Evolutionary conservation across 2,888 invertebrate species (phyloP), one percentile per base, ranked within the genome.

Genomic region (Epinotia bilunana): DNA sequence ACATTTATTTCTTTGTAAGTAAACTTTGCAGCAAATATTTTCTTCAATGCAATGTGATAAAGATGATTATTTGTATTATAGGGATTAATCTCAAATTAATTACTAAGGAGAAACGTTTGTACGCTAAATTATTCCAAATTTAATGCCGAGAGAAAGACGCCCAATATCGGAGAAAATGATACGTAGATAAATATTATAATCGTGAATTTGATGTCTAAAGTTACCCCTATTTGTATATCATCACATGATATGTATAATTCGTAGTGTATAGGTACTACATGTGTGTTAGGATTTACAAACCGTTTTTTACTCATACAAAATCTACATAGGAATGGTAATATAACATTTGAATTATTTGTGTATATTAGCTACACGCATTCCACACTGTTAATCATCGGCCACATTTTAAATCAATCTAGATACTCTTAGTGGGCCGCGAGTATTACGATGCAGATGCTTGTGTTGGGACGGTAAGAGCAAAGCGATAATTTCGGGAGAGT

Each of bases 11-110:
- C 46, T 33, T 46, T 72, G 77, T 81, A 79, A 81, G 77, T 80
- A 78, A 77, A 84, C 79, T 87, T 85, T 80, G 80, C 87, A 87
- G 90, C 90, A 86, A 90, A 91, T 90, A 86, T 87, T 87, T 87
- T 83, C 86, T 85, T 83, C 90, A 87, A 90, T 88, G 84, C 83
- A 86, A 92, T 91, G 93, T 93, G 93, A 93, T 93, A 92, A 91
- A 90, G 87, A 88, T 88, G 88, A 88, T 88, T 87, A 89, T 86
- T 69, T 69, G 83, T 88, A 87, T 81, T 85, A 90, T 90, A 88
- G 88, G 86, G 84, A 84, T 84, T 86, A 92, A 92, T 91, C 91
- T 92, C 91, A 87, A 88, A 87, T 83, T 78, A 58, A 72, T 61
- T 72, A 55, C 80, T 87, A 88, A 87, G 86, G 79, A 81, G 81